Evolutionary conservation across 1,140 invertebrate genomes (phyloP).

Genomic region (Heliconius hewitsoni): DNA sequence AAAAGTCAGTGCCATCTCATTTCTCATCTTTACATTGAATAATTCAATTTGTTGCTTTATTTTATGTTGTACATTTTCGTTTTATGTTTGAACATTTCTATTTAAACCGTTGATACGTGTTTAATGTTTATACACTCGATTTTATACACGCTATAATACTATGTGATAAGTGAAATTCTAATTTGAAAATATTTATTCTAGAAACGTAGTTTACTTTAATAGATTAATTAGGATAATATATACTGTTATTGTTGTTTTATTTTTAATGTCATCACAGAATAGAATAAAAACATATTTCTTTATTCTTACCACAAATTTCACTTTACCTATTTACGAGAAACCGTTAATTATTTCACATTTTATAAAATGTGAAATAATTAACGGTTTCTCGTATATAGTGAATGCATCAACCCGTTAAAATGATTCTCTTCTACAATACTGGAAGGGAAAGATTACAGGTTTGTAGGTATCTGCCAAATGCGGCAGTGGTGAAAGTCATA

Average conservation of each 20-base stretch:
- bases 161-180: background rate
- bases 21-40: background rate
- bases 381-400: too few relatives aligned
- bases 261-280: too few relatives aligned
- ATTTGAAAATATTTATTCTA: background rate
- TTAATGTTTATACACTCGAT: background rate
- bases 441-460: slow-evolving; percentile 16
- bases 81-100: background rate
- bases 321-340: too few relatives aligned
- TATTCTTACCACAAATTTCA: too few relatives aligned
- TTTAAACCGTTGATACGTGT: background rate
- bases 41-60: background rate
- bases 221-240: background rate
- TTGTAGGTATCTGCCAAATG: slow-evolving; percentile 23
- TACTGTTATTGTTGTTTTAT: background rate
- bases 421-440: slow-evolving; percentile 25
- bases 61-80: background rate
- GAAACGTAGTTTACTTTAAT: background rate
- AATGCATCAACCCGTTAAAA: slow-evolving; percentile 22
- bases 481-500: slow-evolving; percentile 41
- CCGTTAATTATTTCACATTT: too few relatives aligned
- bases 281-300: too few relatives aligned
- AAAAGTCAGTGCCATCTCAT: slow-evolving; percentile 32
- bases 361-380: too few relatives aligned
- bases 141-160: background rate